Conservation (phyloP, 53 echinoderm and acorn worm genomes). For the Echinarachnius parma region DNA sequence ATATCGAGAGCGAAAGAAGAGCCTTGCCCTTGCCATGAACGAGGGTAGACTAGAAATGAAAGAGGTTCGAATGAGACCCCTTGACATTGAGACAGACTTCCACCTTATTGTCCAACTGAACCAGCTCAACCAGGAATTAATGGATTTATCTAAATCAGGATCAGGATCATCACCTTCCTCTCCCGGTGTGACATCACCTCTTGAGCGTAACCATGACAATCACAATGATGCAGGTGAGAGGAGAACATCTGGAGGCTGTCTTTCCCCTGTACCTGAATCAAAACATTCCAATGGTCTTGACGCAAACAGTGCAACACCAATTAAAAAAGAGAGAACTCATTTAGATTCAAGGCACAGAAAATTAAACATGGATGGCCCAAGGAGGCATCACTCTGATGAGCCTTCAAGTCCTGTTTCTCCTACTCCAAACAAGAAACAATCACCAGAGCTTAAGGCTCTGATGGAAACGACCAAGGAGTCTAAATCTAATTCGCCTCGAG, state of each 20-base stretch:
- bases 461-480: conserved; percentile 29
- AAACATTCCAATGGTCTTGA: too few relatives aligned
- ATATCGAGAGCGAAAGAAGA: conserved; percentile 63
- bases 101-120: conserved; percentile 72
- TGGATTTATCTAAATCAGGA: conserved; percentile 41
- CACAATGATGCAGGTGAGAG: too few relatives aligned
- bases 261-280: too few relatives aligned
- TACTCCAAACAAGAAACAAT: conserved; percentile 18
- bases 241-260: too few relatives aligned
- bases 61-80: conserved; percentile 49
- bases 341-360: too few relatives aligned
- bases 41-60: conserved; percentile 88
- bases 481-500: conserved; percentile 25
- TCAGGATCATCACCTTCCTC: conserved; percentile 36
- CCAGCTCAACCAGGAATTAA: conserved; percentile 72
- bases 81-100: conserved; percentile 70
- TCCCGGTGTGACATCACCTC: too few relatives aligned
- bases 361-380: conserved; percentile 1
- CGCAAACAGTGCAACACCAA: too few relatives aligned
- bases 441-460: conserved; percentile 25
- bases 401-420: background rate
- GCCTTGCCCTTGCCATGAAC: conserved; percentile 80
- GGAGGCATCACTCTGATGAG: background rate
- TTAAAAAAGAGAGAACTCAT: too few relatives aligned
- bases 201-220: too few relatives aligned